phyloP scores from a whole-genome alignment of 2,888 invertebrate genomes.

The Meta bourneti region DNA sequence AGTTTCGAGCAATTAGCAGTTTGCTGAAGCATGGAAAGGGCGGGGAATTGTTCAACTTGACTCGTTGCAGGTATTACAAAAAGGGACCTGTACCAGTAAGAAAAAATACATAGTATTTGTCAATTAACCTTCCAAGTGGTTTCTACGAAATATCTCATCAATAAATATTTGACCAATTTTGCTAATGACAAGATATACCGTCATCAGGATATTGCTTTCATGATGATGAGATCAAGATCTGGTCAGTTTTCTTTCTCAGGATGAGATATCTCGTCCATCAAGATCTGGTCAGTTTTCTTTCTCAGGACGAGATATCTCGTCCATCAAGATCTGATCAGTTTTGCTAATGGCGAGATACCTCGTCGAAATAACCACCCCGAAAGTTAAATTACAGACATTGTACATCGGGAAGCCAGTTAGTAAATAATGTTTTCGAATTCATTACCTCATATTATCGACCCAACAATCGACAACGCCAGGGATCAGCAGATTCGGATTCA shows the following conservation, averaged over 20 bases:
- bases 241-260: too few species aligned
- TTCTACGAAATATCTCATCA: neutral
- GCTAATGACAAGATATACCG: neutral
- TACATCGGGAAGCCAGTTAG: neutral
- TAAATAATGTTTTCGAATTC: neutral
- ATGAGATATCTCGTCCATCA: neutral
- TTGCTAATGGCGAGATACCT: too few species aligned
- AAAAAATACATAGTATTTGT: too few species aligned
- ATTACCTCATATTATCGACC: conserved; percentile 84
- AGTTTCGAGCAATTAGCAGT: too few species aligned
- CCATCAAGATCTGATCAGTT: too few species aligned
- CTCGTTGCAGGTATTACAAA: too few species aligned
- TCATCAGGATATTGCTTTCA: too few species aligned
- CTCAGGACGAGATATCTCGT: too few species aligned
- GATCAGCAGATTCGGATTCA: conserved; percentile 93
- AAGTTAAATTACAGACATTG: neutral
- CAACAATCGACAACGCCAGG: conserved; percentile 96
- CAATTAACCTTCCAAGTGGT: neutral
- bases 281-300: neutral
- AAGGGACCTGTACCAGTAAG: too few species aligned
- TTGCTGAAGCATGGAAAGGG: too few species aligned
- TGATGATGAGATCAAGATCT: too few species aligned
- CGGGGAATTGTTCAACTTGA: too few species aligned
- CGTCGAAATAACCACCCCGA: neutral
- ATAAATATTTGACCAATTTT: neutral